Conservation (phyloP, 2,888 invertebrate genomes). For the Drosophila helvetica region DNA sequence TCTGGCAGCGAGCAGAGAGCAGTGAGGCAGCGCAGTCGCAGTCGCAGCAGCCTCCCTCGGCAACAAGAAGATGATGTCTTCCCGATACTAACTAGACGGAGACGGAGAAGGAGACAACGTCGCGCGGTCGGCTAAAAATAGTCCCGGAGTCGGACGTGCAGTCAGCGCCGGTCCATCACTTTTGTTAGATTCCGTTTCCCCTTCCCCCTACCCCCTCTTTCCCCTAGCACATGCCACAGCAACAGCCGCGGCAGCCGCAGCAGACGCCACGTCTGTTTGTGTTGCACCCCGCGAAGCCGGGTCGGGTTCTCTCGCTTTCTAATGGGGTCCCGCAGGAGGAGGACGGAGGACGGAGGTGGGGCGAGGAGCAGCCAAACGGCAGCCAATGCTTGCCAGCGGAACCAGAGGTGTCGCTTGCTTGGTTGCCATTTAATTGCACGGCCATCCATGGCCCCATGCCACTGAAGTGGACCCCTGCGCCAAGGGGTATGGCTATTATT, state of each 20-base stretch:
- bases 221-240: background rate
- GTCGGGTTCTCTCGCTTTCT: constrained; percentile 22
- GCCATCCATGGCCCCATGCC: background rate
- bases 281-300: constrained; percentile 55
- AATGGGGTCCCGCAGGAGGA: constrained; percentile 17
- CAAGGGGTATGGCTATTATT: background rate
- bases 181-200: constrained; percentile 64
- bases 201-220: background rate
- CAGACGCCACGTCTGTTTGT: constrained; percentile 60
- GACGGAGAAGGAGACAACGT: constrained; percentile 57
- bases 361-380: background rate
- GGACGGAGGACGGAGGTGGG: too few species aligned
- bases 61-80: constrained; percentile 39
- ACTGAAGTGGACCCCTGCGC: background rate
- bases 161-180: constrained; percentile 55
- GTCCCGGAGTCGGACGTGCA: constrained; percentile 51
- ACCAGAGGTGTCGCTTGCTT: constrained; percentile 45
- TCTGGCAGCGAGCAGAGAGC: constrained; percentile 14
- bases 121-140: constrained; percentile 63
- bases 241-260: constrained; percentile 20
- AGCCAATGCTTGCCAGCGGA: constrained; percentile 23
- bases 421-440: constrained; percentile 52
- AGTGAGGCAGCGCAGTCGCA: constrained; percentile 40
- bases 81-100: constrained; percentile 72
- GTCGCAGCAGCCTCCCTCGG: constrained; percentile 59